Evolutionary conservation across 2,113 vertebrate species (phyloP), one percentile per base, ranked within the genome.

Genomic region (Callithrix jacchus): DNA sequence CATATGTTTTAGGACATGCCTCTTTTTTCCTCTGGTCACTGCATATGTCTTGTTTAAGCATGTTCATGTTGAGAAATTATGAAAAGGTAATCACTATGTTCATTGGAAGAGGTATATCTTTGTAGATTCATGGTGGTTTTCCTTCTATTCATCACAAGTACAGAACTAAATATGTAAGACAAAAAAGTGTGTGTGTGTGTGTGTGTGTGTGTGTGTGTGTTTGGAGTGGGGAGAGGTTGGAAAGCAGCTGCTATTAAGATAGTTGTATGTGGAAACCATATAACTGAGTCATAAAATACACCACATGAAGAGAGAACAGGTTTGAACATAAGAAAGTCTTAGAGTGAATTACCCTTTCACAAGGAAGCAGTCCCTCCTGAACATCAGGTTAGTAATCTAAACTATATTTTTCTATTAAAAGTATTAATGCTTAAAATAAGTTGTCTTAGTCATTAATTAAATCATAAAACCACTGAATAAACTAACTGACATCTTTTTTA

Each of bases 381-480:
- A 94, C 93, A 68, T 93, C 89, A 89, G 95, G 47, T 97, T 96
- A 96, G 68, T 87, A 97, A 97, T 96, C 92, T 96, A 98, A 98
- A 94, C 94, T 96, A 82, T 90, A 94, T 17, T 27, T 98, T 96
- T 64, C 73, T 95, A 74, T 85, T 97, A 98, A 98, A 97, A 95
- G 0, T 7, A 76, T 54, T 96, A 54, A 96, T 37, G 45, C 11
- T 89, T 98, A 93, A 97, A 98, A 93, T 92, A 98, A 95, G 30
- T 30, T 97, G 91, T 97, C 89, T 97, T 98, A 97, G 89, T 91
- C 94, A 96, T 97, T 96, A 98, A 95, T 98, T 98, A 97, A 98
- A 98, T 98, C 89, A 97, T 93, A 97, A 98, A 97, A 88, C 49
- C 58, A 90, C 77, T 95, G 95, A 96, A 82, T 88, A 98, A 98